Percentiles rank a stretch among this genome's conserved stretches.
phyloP scores from a whole-genome alignment of 2,113 vertebrate genomes.

The Cyanocitta stelleri region DNA sequence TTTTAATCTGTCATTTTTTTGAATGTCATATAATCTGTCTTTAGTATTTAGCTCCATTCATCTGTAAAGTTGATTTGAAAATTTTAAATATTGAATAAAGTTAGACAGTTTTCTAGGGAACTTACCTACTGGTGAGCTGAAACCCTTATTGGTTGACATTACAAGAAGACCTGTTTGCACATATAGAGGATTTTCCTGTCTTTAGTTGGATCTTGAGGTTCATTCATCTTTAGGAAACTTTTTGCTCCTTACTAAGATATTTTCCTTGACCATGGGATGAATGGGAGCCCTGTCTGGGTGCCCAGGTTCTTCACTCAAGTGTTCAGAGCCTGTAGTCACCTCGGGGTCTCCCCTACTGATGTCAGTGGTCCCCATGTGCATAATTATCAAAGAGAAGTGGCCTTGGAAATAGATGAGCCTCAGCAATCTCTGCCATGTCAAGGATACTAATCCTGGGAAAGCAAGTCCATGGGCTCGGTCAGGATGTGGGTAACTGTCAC shows the following conservation, averaged over 20 bases:
- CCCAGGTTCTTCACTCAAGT: neutral
- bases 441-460: neutral
- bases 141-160: neutral
- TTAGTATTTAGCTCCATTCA: neutral
- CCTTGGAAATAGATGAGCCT: neutral
- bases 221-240: neutral
- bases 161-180: neutral
- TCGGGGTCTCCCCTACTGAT: neutral
- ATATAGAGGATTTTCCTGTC: neutral
- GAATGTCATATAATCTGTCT: neutral
- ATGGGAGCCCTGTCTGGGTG: accelerated
- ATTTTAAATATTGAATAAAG: neutral
- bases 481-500: neutral
- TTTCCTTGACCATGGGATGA: neutral
- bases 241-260: neutral
- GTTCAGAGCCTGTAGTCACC: neutral
- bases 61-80: neutral
- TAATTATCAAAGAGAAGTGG: neutral
- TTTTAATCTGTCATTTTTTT: neutral
- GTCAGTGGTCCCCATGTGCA: too few relatives aligned
- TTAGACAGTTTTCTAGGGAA: neutral
- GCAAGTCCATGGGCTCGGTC: neutral
- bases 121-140: neutral
- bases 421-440: neutral
- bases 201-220: neutral